Evolutionary conservation across 2,888 invertebrate genomes (phyloP).

Genomic region (Horisme vitalbata): DNA sequence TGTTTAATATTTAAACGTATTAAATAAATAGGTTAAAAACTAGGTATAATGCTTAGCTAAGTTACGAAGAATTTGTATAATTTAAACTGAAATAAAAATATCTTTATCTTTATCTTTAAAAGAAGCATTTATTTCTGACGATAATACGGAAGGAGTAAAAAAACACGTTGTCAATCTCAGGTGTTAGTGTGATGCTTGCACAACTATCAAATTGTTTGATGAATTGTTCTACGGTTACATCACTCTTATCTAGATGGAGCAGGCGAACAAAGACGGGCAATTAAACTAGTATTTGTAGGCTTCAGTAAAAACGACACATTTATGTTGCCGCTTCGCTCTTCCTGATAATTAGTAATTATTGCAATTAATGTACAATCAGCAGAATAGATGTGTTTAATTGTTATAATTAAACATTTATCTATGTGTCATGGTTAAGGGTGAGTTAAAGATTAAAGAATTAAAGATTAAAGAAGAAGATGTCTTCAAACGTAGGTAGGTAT

Average conservation of each 20-base stretch:
- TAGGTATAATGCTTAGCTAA: no score
- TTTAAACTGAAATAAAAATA: background rate
- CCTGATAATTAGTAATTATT: conserved; percentile 79
- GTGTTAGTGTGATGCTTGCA: conserved; percentile 43
- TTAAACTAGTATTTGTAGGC: conserved; percentile 78
- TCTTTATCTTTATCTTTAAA: no score
- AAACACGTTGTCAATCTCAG: background rate
- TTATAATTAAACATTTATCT: background rate
- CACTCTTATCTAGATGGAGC: conserved; percentile 57
- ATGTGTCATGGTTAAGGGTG: no score
- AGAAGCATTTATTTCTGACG: no score
- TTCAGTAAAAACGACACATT: conserved; percentile 71
- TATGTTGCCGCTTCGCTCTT: conserved; percentile 69
- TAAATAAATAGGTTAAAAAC: no score
- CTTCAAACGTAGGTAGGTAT: no score
- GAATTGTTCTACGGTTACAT: conserved; percentile 62
- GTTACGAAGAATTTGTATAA: no score
- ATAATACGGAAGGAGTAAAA: no score
- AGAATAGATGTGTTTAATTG: conserved; percentile 34
- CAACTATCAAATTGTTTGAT: conserved; percentile 67
- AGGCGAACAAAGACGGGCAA: conserved; percentile 69
- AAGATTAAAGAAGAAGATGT: no score
- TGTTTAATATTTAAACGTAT: no score
- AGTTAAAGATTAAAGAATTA: no score
- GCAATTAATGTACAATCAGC: conserved; percentile 73